Percentiles rank a stretch among this genome's conserved stretches.
phyloP scores from a whole-genome alignment of 2,113 vertebrate species.

The Sander lucioperca region DNA sequence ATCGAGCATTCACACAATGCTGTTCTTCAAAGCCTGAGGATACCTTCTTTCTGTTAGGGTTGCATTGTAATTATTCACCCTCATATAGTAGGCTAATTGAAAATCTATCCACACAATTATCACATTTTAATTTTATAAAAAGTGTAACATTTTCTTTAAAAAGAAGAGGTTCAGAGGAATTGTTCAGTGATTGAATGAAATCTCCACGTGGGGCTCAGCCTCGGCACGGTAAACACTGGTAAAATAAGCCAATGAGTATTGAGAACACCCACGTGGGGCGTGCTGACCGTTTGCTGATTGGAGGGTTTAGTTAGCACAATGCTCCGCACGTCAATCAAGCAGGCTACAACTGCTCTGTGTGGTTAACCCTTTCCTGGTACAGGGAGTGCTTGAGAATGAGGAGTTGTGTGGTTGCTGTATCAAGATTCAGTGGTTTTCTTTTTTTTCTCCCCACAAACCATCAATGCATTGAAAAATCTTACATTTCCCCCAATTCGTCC shows the following conservation, averaged over 20 bases:
- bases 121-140: conserved; percentile 33
- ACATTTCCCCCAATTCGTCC: conserved; percentile 37
- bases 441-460: conserved; percentile 58
- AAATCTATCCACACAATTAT: conserved; percentile 28
- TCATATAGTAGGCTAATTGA: neutral
- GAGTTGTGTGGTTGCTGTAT: conserved; percentile 72
- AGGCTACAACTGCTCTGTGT: conserved; percentile 55
- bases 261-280: conserved; percentile 82
- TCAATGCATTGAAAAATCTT: conserved; percentile 50
- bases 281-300: conserved; percentile 77
- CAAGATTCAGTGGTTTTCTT: conserved; percentile 74
- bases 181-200: conserved; percentile 87
- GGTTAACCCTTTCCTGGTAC: conserved; percentile 82
- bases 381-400: conserved; percentile 59
- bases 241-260: conserved; percentile 71
- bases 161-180: conserved; percentile 65
- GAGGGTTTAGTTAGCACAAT: conserved; percentile 49
- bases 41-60: conserved; percentile 13
- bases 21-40: conserved; percentile 51
- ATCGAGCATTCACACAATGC: conserved; percentile 15
- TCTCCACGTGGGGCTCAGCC: conserved; percentile 88
- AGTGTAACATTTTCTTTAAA: conserved; percentile 47
- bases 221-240: conserved; percentile 81
- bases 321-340: conserved; percentile 82
- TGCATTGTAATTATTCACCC: conserved; percentile 26